These are phyloP conservation scores for Atrina japonica DNA, from an alignment of 2,888 invertebrate genomes.

Conservation along the genomic window DNA sequence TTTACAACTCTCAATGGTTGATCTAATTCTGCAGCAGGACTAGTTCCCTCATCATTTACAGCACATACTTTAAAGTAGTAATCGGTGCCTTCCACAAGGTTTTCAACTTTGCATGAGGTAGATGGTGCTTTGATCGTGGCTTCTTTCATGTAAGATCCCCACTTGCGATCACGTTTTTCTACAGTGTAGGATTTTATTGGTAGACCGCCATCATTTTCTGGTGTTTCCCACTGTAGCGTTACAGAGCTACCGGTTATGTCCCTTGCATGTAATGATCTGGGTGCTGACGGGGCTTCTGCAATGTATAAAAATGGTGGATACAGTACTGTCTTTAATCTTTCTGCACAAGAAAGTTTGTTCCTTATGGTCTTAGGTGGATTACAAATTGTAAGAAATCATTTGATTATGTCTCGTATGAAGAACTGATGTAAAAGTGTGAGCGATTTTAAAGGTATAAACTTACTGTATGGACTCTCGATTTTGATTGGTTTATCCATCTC, in stretches of 20 bases:
- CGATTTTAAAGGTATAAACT: constrained; percentile 44
- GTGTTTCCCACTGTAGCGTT: constrained; percentile 79
- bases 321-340: no score
- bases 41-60: constrained; percentile 76
- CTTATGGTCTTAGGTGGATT: no score
- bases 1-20: constrained; percentile 67
- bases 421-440: no score
- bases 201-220: constrained; percentile 77
- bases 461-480: constrained; percentile 75
- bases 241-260: constrained; percentile 66
- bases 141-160: constrained; percentile 70
- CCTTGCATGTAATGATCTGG: constrained; percentile 62
- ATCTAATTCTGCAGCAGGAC: constrained; percentile 68
- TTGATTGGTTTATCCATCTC: constrained; percentile 65
- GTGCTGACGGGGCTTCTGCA: constrained; percentile 63
- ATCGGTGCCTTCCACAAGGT: constrained; percentile 72
- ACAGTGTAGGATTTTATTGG: constrained; percentile 72
- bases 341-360: no score
- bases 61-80: constrained; percentile 79
- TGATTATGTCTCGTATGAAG: no score
- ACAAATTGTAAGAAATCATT: no score
- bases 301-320: not conserved
- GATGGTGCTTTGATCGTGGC: constrained; percentile 64
- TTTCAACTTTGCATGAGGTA: constrained; percentile 64
- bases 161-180: constrained; percentile 73